Evolutionary conservation across 2,797 vertebrate species (phyloP).

Genomic region (Sebastes matsubarae): DNA sequence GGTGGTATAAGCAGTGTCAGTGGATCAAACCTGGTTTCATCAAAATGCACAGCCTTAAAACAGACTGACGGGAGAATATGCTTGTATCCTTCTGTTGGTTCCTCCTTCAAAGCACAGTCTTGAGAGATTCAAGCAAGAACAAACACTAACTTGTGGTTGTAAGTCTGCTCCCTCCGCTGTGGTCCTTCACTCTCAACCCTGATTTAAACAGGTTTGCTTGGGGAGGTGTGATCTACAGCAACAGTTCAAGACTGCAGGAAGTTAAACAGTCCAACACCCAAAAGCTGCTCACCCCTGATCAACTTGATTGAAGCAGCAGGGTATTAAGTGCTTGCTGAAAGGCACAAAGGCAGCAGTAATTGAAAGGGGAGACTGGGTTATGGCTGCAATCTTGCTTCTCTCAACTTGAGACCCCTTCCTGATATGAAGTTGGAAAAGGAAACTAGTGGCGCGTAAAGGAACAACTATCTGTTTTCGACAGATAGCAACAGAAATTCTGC

Average conservation of each 20-base stretch:
- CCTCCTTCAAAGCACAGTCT: conserved; percentile 12
- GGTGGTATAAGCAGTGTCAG: not conserved
- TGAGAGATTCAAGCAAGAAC: conserved; percentile 5
- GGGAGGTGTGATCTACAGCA: not conserved
- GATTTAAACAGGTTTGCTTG: not conserved
- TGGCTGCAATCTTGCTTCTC: not conserved
- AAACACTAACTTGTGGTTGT: conserved; percentile 26
- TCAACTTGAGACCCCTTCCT: not conserved
- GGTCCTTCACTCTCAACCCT: not conserved
- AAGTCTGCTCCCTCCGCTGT: conserved; percentile 14
- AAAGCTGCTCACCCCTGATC: not conserved
- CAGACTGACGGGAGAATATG: not conserved
- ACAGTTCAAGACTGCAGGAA: not conserved
- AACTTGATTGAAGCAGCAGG: not conserved
- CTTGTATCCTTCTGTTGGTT: not conserved
- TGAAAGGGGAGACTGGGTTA: not conserved
- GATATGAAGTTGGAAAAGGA: conserved; percentile 31
- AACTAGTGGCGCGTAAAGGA: conserved; percentile 31
- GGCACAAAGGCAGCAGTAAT: conserved; percentile 37
- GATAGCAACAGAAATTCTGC: conserved; percentile 29
- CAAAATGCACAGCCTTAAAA: conserved; percentile 32
- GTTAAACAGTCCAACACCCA: not conserved
- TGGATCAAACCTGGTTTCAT: conserved; percentile 2
- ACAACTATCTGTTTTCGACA: conserved; percentile 32
- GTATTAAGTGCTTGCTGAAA: conserved; percentile 43